Percentiles rank a stretch among this genome's conserved stretches.
phyloP scores from a whole-genome alignment of 2,888 invertebrate genomes.

The Drosophila infuscata region DNA sequence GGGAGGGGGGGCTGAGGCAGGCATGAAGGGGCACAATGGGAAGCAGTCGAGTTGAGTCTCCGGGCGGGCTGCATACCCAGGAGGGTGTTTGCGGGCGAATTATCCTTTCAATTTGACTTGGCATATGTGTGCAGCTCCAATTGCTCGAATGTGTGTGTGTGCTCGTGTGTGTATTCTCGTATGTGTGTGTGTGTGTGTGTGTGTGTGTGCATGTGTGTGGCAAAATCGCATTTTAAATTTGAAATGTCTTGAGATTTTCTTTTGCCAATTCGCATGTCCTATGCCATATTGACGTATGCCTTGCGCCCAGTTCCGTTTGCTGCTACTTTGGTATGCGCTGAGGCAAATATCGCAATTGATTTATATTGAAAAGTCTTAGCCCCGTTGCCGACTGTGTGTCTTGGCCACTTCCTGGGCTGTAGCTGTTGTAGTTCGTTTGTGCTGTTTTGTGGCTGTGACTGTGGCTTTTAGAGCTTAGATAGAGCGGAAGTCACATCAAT shows the following conservation, averaged over 20 bases:
- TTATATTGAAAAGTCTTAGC: constrained; percentile 81
- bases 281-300: constrained; percentile 75
- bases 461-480: constrained; percentile 34
- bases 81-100: constrained; percentile 85
- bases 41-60: constrained; percentile 41
- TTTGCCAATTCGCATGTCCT: constrained; percentile 68
- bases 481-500: constrained; percentile 76
- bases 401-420: constrained; percentile 67
- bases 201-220: constrained; percentile 29
- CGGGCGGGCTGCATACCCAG: constrained; percentile 68
- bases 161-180: constrained; percentile 11
- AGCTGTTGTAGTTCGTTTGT: constrained; percentile 4
- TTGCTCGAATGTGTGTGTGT: constrained; percentile 9
- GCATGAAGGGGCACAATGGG: constrained; percentile 7
- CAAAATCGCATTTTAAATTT: constrained; percentile 81
- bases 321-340: constrained; percentile 63
- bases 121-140: constrained; percentile 78
- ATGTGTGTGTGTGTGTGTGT: constrained; percentile 32
- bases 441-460: constrained; percentile 19
- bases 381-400: constrained; percentile 52
- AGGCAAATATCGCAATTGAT: constrained; percentile 80
- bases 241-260: constrained; percentile 82
- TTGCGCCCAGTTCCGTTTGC: constrained; percentile 63
- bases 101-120: constrained; percentile 85
- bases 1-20: background rate